Evolutionary conservation across 2,888 invertebrate genomes (phyloP).

Genomic region (Plagodis dolabraria): DNA sequence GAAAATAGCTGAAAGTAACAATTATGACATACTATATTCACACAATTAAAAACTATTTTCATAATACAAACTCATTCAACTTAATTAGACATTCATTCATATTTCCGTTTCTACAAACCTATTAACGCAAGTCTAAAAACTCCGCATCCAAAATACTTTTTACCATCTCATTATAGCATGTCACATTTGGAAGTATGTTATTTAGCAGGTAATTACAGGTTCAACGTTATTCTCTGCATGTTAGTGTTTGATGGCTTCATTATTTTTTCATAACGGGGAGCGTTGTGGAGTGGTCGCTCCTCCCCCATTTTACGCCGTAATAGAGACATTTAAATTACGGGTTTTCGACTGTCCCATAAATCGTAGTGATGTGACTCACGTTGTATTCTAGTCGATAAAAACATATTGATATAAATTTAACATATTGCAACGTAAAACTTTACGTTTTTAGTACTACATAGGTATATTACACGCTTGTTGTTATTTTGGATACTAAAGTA

Average conservation of each 20-base stretch:
- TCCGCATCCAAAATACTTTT: not conserved
- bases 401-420: not conserved
- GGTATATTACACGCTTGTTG: too few relatives aligned
- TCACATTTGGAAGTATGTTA: conserved; percentile 41
- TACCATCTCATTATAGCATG: conserved; percentile 14
- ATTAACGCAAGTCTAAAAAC: too few relatives aligned
- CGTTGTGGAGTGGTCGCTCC: conserved; percentile 48
- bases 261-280: conserved; percentile 60
- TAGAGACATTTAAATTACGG: conserved; percentile 70
- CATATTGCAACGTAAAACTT: not conserved
- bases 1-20: too few relatives aligned
- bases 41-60: too few relatives aligned
- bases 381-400: conserved; percentile 26
- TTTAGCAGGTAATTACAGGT: conserved; percentile 54
- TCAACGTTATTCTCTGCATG: conserved; percentile 18
- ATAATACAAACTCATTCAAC: too few relatives aligned
- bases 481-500: too few relatives aligned
- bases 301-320: conserved; percentile 67
- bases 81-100: too few relatives aligned
- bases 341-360: conserved; percentile 43
- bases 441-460: too few relatives aligned
- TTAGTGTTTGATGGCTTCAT: conserved; percentile 58
- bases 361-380: conserved; percentile 44
- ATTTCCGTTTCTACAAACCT: too few relatives aligned
- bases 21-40: too few relatives aligned